Evolutionary conservation across 2,797 vertebrate species (phyloP), one percentile per base, ranked within the genome.

Genomic region (Pogoniulus pusillus): DNA sequence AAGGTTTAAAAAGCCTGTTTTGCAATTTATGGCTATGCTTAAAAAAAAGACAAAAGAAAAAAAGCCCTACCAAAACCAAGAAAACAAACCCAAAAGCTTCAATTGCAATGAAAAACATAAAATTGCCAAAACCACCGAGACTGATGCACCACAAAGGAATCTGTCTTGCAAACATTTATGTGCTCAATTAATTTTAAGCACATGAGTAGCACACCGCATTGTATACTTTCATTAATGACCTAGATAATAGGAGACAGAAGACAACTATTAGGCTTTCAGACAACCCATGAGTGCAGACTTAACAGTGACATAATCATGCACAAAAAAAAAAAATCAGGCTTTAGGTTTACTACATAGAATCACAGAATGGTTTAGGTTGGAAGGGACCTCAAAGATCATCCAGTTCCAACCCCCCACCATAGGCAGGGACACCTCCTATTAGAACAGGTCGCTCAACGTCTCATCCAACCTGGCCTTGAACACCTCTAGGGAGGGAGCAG

Each of bases 1-100:
- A 95, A 94, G 77, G 86, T 85, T 92, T 84, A 7, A 93, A 96
- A 93, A 86, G 83, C n/a, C 51, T 68, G 16, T 82, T 94, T 93
- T 91, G 78, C 69, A 93, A 86, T 84, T 91, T 93, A 77, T 82
- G 65, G 58, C 11, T 82, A 85, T 87, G 65, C 23, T 82, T 85
- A 24, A 60, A 79, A 75, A 63, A 77, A 55, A 37, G 4, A 15
- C 23, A 43, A 71, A 54, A 37, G 6, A 19, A 35, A 19, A 34
- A 27, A 29, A 7, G 12, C 12, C 23, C 11, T 30, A 16, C 47
- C 47, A 55, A 22, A 23, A 58, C 20, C 10, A 34, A 49, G 39
- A 60, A 43, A 45, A 60, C 20, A 17, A 4, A 41, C 2, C 2
- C n/a, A 20, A 71, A 86, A 82, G 10, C 34, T 76, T 86, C 14